Evolutionary conservation across 2,113 vertebrate species (phyloP).

Genomic region (Okapia johnstoni): DNA sequence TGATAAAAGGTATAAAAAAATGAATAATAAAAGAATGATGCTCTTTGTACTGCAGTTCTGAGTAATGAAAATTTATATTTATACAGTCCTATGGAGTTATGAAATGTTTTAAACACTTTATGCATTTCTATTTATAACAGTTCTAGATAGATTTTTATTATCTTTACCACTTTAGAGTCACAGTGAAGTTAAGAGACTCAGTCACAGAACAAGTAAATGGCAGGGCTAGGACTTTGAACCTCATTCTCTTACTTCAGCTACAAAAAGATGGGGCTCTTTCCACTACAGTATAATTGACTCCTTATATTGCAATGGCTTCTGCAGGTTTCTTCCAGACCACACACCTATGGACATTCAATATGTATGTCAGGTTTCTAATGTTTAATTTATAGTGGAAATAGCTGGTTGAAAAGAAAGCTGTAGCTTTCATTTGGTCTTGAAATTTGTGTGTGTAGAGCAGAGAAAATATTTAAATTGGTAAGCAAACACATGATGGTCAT

Average conservation of each 20-base stretch:
- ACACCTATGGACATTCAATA: background rate
- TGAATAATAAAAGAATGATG: background rate
- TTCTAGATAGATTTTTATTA: background rate
- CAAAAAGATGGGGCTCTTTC: background rate
- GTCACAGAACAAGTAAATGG: background rate
- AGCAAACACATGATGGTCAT: background rate
- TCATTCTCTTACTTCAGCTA: background rate
- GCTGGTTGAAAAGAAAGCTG: background rate
- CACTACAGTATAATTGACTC: background rate
- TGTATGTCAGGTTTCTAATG: background rate
- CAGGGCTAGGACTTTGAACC: background rate
- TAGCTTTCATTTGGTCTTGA: conserved; percentile 1
- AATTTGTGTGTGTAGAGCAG: background rate
- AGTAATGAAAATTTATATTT: background rate
- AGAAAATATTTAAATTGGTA: conserved; percentile 28
- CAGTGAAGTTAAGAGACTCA: background rate
- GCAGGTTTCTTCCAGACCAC: background rate
- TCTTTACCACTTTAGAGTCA: background rate
- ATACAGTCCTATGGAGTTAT: background rate
- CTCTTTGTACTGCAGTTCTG: background rate
- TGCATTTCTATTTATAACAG: background rate
- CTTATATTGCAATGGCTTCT: background rate
- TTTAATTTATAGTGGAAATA: conserved; percentile 37
- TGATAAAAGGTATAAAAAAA: background rate
- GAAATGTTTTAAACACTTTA: background rate